Conservation (phyloP, 1,140 invertebrate genomes). For the Gonioctena quinquepunctata region DNA sequence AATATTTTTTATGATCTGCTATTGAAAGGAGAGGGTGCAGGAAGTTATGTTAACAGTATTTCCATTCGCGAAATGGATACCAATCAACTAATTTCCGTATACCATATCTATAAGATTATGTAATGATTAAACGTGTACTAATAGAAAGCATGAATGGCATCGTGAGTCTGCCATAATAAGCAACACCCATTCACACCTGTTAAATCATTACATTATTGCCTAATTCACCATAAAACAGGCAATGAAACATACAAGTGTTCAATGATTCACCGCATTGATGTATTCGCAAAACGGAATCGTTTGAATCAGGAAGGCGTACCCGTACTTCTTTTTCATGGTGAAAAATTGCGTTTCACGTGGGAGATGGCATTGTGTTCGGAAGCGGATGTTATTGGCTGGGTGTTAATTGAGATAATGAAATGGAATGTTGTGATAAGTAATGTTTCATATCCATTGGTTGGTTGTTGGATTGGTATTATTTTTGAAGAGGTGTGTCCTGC, state of each 20-base stretch:
- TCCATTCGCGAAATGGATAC: too few relatives aligned
- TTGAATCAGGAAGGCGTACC: background rate
- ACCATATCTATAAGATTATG: too few relatives aligned
- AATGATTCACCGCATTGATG: background rate
- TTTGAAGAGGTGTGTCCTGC: too few relatives aligned
- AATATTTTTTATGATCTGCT: too few relatives aligned
- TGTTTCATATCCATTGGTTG: too few relatives aligned
- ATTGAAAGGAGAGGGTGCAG: too few relatives aligned
- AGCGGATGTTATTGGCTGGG: background rate
- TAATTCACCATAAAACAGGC: background rate
- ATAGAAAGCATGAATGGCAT: background rate
- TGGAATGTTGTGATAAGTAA: too few relatives aligned
- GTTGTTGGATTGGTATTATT: too few relatives aligned
- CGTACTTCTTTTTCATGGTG: background rate
- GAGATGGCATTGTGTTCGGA: background rate
- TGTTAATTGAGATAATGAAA: background rate
- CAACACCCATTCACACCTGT: background rate
- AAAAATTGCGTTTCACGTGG: background rate
- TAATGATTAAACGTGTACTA: too few relatives aligned
- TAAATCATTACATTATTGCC: background rate
- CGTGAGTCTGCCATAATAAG: background rate
- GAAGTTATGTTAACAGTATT: too few relatives aligned
- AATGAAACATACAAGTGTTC: background rate
- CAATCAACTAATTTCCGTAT: too few relatives aligned
- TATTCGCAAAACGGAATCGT: background rate